Conservation (phyloP, 2,888 invertebrate genomes). For the Agriopis aurantiaria region DNA sequence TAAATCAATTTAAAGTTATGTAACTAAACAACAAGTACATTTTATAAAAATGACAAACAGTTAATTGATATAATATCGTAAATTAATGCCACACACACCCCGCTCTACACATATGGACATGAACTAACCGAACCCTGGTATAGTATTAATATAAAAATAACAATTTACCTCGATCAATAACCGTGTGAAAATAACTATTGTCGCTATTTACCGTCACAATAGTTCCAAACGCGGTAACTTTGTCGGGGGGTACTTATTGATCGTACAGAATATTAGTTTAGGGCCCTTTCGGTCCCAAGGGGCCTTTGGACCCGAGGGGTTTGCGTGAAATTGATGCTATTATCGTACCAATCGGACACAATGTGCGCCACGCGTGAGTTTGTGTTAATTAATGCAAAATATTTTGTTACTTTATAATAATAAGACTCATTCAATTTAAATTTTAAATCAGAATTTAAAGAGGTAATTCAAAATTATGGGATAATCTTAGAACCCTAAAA, state of each 20-base stretch:
- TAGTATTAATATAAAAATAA: constrained; percentile 32
- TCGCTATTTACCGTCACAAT: constrained; percentile 53
- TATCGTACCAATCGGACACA: constrained; percentile 60
- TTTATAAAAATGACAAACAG: no score
- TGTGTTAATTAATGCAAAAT: constrained; percentile 39
- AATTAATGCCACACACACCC: no score
- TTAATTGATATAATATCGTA: no score
- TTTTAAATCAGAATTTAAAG: neutral
- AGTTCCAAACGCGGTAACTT: constrained; percentile 59
- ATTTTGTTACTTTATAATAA: constrained; percentile 8
- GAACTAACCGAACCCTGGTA: neutral
- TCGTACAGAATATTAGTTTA: constrained; percentile 60
- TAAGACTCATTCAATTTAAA: neutral
- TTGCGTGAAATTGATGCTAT: constrained; percentile 75
- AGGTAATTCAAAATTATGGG: neutral
- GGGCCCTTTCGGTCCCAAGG: constrained; percentile 50
- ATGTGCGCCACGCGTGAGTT: constrained; percentile 45
- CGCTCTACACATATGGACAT: neutral
- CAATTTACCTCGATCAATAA: constrained; percentile 37
- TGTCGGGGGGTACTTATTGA: constrained; percentile 57
- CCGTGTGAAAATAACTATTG: constrained; percentile 60
- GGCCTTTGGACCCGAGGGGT: constrained; percentile 53
- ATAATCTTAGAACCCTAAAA: neutral
- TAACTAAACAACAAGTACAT: no score
- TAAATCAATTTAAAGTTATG: no score